Base-by-base conservation (phyloP, 1,140 invertebrate species). In the Mylabris phalerata region DNA sequence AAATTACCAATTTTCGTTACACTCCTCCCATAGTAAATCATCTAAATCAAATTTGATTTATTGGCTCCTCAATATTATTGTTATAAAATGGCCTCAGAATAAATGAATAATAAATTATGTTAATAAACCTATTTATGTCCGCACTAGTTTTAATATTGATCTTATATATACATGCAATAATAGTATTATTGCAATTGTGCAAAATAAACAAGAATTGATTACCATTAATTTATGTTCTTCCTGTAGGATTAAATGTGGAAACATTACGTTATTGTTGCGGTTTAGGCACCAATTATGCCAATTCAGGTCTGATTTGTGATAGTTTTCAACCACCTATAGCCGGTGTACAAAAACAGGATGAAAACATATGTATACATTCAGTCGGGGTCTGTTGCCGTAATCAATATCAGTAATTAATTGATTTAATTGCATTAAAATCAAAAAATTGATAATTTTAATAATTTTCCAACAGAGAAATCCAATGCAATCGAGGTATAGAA, bases 311-410 rank as follows among this genome's bases (percentile, higher is more conserved):
- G 9, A 24, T 59, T 48, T 73, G 72, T 39, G 60, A 55, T 46
- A 60, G 2, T 48, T 67, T 71, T 50, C 32, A 65, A 56, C 39
- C 70, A 3, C 67, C 71, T 11, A 61, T 70, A 40, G 46, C 63
- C 43, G 63, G 60, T 9, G 24, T 72, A 41, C 13, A 44, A 27
- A 58, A 59, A 49, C 50, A 58, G 51, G 65, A 68, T 26, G 64
- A 72, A 62, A 13, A 24, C 9, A 49, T 41, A n/a, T 73, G 72
- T 57, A 44, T 71, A 25, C 56, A 59, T 45, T 64, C 62, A 1
- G 42, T 68, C 6, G 63, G 67, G 26, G 60, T 67, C 9, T 73
- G 72, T 62, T 73, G 72, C 57, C 67, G 68, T 50, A 66, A 63
- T 42, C 57, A 65, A 57, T 25, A 56, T 2, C 63, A 67, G 67